These are phyloP conservation scores for Helicoverpa armigera DNA, from an alignment of 1,140 invertebrate genomes.

Conservation along the genomic window DNA sequence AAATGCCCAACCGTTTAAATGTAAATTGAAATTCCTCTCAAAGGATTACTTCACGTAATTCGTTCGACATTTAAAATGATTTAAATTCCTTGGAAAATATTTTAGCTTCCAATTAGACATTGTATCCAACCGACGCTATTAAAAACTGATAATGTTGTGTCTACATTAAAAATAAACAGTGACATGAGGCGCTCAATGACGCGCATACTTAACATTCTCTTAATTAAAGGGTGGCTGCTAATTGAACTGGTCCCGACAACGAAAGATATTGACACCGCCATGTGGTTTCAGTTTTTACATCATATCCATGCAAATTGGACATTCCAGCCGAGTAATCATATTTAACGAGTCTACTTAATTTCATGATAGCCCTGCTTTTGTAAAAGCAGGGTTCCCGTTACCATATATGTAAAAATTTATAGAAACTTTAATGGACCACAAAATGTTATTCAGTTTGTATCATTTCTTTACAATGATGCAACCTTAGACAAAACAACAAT, in stretches of 20 bases:
- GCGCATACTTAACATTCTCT: slow-evolving; percentile 48
- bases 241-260: slow-evolving; percentile 57
- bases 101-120: not conserved
- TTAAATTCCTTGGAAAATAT: not conserved
- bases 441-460: not conserved
- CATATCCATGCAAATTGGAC: slow-evolving; percentile 13
- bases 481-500: slow-evolving; percentile 14
- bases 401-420: not conserved
- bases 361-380: not conserved
- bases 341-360: not conserved
- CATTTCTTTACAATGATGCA: not conserved
- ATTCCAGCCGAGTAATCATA: not conserved
- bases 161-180: slow-evolving; percentile 60
- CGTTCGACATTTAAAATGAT: not conserved
- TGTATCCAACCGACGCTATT: not conserved
- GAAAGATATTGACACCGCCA: slow-evolving; percentile 43
- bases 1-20: not conserved
- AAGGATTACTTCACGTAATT: not conserved
- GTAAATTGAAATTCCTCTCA: not conserved
- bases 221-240: slow-evolving; percentile 69
- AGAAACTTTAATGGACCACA: not conserved
- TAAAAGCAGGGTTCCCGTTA: not conserved
- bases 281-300: slow-evolving; percentile 21
- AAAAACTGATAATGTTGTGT: not conserved
- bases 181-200: slow-evolving; percentile 64